Conservation (phyloP, 2,113 vertebrate genomes). For the Rostratula benghalensis region DNA sequence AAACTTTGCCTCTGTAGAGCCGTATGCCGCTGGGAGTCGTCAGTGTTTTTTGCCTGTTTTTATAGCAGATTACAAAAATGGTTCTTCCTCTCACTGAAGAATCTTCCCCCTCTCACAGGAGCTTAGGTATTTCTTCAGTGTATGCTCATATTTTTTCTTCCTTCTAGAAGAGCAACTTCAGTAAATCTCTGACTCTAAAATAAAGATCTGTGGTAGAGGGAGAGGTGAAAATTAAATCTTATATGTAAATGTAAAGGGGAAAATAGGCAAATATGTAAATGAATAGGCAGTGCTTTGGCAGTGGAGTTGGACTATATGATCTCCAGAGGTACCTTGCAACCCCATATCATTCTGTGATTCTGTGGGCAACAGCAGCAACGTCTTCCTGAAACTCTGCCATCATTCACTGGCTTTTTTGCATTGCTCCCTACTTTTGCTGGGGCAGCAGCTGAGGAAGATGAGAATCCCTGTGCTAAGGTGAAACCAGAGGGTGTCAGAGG, state of each 20-base stretch:
- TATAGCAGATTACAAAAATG: background rate
- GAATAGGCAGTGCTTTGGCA: background rate
- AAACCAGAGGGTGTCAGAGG: background rate
- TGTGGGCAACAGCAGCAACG: background rate
- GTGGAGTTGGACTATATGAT: too few relatives aligned
- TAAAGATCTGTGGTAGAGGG: background rate
- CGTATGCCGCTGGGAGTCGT: background rate
- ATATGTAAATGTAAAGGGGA: background rate
- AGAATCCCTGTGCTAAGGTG: background rate
- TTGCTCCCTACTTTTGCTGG: background rate
- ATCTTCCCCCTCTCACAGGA: background rate
- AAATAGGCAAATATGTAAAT: background rate
- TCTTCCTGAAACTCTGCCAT: background rate
- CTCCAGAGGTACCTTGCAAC: too few relatives aligned
- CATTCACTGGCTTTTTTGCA: background rate
- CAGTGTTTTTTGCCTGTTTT: background rate
- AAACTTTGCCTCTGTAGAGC: background rate
- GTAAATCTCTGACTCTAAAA: background rate
- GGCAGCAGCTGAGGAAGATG: background rate
- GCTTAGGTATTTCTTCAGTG: background rate
- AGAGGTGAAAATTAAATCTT: background rate
- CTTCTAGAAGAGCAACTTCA: background rate
- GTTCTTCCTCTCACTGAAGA: background rate
- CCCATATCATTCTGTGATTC: too few relatives aligned
- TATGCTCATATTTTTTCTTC: background rate